Evolutionary conservation across 1,140 invertebrate genomes (phyloP).

Genomic region (Orchestia grillus): DNA sequence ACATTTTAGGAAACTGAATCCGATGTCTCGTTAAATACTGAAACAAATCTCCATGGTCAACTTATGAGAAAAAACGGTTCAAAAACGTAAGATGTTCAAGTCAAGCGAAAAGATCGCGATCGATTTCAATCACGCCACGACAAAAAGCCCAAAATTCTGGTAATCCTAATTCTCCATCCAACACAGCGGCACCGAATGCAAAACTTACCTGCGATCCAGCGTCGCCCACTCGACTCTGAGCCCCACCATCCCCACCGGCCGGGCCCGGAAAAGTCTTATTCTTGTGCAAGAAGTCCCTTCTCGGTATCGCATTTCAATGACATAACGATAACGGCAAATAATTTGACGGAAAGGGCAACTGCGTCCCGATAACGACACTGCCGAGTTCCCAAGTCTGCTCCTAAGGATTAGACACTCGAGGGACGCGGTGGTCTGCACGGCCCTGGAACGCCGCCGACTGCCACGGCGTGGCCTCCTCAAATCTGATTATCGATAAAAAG

Average conservation of each 20-base stretch:
- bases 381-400: not conserved
- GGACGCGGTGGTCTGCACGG: not conserved
- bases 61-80: too few species aligned
- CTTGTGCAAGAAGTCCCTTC: not conserved
- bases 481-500: slow-evolving; percentile 8
- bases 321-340: not conserved
- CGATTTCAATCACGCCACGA: too few species aligned
- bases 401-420: not conserved
- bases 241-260: too few species aligned
- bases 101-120: too few species aligned
- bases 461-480: not conserved
- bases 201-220: not conserved
- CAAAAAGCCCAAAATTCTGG: too few species aligned
- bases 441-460: too few species aligned
- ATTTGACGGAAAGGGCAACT: not conserved
- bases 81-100: too few species aligned
- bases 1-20: too few species aligned
- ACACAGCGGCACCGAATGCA: not conserved
- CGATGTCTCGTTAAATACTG: too few species aligned
- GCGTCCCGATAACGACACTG: not conserved
- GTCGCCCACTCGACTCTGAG: not conserved
- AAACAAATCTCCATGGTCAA: too few species aligned
- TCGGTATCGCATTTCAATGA: not conserved
- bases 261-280: not conserved
- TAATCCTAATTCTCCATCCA: not conserved